Evolutionary conservation across 2,797 vertebrate genomes (phyloP), one percentile per base, ranked within the genome.

Genomic region (Tragelaphus oryx): DNA sequence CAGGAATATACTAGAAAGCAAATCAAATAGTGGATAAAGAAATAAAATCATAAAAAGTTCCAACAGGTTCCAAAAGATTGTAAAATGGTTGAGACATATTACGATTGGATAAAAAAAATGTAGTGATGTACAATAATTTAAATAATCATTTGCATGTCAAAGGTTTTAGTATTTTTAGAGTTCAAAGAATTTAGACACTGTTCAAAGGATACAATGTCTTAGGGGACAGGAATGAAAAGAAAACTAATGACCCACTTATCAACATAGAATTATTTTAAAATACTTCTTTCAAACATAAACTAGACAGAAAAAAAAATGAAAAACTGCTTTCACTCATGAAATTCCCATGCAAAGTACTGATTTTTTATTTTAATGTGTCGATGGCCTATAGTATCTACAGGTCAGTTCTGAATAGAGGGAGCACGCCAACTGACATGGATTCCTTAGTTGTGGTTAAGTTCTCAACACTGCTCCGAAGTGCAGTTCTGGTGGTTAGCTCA

Each of bases 341-440:
- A 93, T 96, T 85, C 68, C 60, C 62, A 68, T 93, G 93, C 91
- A 96, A 93, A 91, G 54, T 71, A 93, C 20, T 84, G 82, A 44
- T 89, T 89, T 95, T 95, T 98, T 57, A 95, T 76, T 86, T 97
- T 96, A 97, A 96, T 96, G 86, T 97, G 13, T 82, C 59, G 95
- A 85, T 95, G 89, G 30, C 94, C 30, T 95, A 37, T 57, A 94
- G 86, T 95, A 92, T 93, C 88, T 95, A 91, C 3, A 80, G 4
- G 5, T 62, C 8, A 50, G 10, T 26, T 60, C 4, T 41, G 9
- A 5, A 12, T 5, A 74, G n/a, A 78, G 24, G 18, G 16, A 75
- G 76, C 30, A 79, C 2, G 30, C 5, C 80, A 0, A 41, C 4
- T 9, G 7, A 16, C 5, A 28, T 28, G 41, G 8, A 59, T 85